Base-by-base conservation (phyloP, 2,888 invertebrate genomes). In the Drosophila subquinaria region DNA sequence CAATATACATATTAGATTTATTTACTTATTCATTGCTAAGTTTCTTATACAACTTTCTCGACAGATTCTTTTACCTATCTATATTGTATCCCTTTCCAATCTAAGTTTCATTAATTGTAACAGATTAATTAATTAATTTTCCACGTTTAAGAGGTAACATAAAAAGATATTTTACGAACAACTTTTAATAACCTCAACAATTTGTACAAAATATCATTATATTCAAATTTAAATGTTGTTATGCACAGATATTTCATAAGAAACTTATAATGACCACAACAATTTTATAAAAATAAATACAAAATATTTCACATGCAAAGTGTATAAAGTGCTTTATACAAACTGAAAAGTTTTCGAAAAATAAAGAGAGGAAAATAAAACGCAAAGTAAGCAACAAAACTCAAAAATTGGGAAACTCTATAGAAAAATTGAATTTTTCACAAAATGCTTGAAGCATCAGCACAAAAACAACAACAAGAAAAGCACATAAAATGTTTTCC, bases 401-500 rank as follows among this genome's bases (percentile, higher is more conserved):
- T 63, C 42, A 5, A 86, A 80, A 73, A 86, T 82, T 86, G 62
- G 73, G 71, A 77, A 79, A 82, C 86, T 84, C 65, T 73, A 82
- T 73, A 66, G 77, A 79, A 86, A 88, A 87, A 88, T 82, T 85
- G 73, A 88, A 82, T 89, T 82, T 82, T 67, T 23, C 60, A 45
- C 42, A 69, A 81, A 84, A 61, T 56, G 80, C 86, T 71, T 51
- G 43, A 38, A 82, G 82, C 72, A 42, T 48, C 17, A 65, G 48
- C 55, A 38, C 8, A 4, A 63, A 23, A 5, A 36, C 11, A 33
- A n/a, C 35, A 50, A 33, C 35, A 53, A 38, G 52, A 63, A 52
- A 63, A 42, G 30, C 51, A 53, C 68, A 83, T 59, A 70, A 71
- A 88, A 71, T 73, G 61, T 73, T 69, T 81, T 55, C 57, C 27